Base-by-base conservation (phyloP, 1,140 invertebrate species). In the Calosoma granatense region DNA sequence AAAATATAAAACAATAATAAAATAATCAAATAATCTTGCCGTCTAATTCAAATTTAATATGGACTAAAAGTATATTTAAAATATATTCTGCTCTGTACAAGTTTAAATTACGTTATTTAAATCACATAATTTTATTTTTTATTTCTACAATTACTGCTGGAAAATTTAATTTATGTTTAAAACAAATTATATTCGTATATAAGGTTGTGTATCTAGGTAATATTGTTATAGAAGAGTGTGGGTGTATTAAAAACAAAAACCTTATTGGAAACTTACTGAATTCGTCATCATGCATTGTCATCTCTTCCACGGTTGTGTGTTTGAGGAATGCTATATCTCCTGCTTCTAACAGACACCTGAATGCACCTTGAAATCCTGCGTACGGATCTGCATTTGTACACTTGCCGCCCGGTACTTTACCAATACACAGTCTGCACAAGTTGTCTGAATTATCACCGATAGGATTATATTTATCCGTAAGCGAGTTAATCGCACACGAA, bases 321-420 rank as follows among this genome's bases (percentile, higher is more conserved):
- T 89, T 84, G 0, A 97, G 75, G 73, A 98, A 98, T 0, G 94
- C 94, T 51, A 98, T 83, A 52, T 98, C 92, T 22, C 92, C 93
- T 6, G 77, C 75, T 63, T 94, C 90, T 1, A 92, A 72, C 0
- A 97, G 76, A 72, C 94, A 98, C 58, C 81, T 79, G 58, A 97
- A 88, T 2, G 94, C 92, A 2, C 94, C 94, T 69, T 87, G 82
- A 67, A 92, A 95, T 0, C 93, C 92, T 51, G 89, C 86, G 72
- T 91, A 95, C 0, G 90, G 90, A 78, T 98, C 94, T 4, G 81
- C 79, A 52, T 84, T 80, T 0, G 92, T 91, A 70, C 95, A 98
- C 59, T 84, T 84, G 2, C 81, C 79, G 1, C 85, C 87, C 12
- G 84, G 82, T 14, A 87, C 75, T 61, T 85, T 82, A 14, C 92